Evolutionary conservation across 2,113 vertebrate species (phyloP), one percentile per base, ranked within the genome.

Genomic region (Regulus satrapa): DNA sequence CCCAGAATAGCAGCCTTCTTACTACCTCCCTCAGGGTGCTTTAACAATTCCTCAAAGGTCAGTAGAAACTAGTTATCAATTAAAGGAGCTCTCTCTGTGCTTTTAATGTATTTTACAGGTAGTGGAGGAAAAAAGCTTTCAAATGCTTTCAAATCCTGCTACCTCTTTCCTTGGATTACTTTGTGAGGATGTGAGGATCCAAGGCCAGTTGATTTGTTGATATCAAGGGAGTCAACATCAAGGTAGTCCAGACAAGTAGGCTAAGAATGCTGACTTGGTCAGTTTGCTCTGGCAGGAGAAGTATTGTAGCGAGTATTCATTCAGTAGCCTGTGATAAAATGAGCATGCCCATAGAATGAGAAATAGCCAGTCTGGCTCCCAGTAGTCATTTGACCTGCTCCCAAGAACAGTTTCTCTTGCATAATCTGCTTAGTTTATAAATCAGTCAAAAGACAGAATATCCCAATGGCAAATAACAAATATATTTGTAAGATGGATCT

Each of bases 1-100:
- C 93, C 80, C 62, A 64, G 79, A 97, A 95, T 94, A 95, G 94
- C 48, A 18, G 40, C 41, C 38, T 68, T 66, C 85, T 52, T 95
- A 76, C 86, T 90, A 48, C 76, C 55, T 78, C 82, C 67, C 86
- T 85, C 77, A 67, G 82, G 67, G 61, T 43, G 54, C 75, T 79
- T 61, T 34, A 52, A 24, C 82, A 34, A 23, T 56, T 93, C 72
- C 58, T 88, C 38, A 93, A 76, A 93, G 84, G 83, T 94, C 93
- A 67, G 16, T 51, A 86, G 61, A 89, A 91, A 58, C 54, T 46
- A 19, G 43, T 43, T 76, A 74, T 72, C 88, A 75, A 56, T 88
- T 88, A 84, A 76, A 85, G 51, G n/a, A 48, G 55, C 20, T 73
- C 61, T 77, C 61, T 32, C 16, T 46, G 49, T 76, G 49, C 81